Evolutionary conservation across 2,888 invertebrate genomes (phyloP), one percentile per base, ranked within the genome.

Genomic region (Oscheius sp.): DNA sequence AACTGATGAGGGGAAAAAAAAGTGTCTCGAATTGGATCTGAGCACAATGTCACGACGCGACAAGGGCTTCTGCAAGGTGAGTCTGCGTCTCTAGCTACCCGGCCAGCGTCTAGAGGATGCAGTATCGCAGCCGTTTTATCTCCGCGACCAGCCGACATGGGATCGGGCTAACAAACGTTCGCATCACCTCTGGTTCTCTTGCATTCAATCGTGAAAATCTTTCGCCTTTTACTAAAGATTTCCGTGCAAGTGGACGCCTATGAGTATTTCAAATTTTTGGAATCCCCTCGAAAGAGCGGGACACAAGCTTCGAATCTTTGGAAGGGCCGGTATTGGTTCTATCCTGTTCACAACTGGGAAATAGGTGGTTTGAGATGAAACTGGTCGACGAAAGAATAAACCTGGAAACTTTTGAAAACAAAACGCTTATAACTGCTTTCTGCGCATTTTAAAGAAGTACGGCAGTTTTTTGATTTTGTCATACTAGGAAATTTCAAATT

Each of bases 201-300:
- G 73, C 73, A 73, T 76, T 79, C 70, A 59, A 74, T 70, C 82
- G 82, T 79, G 78, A 79, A 82, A 86, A 84, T 84, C 84, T 84
- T 84, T 84, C 82, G 84, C 84, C 84, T 84, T 84, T 84, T 84
- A 84, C 84, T 83, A 84, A 83, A 83, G 83, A 84, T 83, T 83
- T 83, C 83, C 83, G 83, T 83, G 83, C 82, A 81, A 75, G 68
- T 68, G 68, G 68, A 68, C 68, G 68, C 68, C n/a, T 68, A 68
- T 68, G 68, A 68, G 68, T 68, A 68, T 51, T 68, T 53, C 37
- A 21, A 68, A 32, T 68, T 68, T 68, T 68, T 68, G 68, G 68
- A 68, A 68, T 68, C 68, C 68, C 68, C 68, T 68, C 68, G 68
- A 68, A 68, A 68, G 68, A 68, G 68, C 68, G 68, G 68, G 68